These are phyloP conservation scores for Cephonodes hylas DNA, from an alignment of 2,888 invertebrate genomes.

Conservation along the genomic window DNA sequence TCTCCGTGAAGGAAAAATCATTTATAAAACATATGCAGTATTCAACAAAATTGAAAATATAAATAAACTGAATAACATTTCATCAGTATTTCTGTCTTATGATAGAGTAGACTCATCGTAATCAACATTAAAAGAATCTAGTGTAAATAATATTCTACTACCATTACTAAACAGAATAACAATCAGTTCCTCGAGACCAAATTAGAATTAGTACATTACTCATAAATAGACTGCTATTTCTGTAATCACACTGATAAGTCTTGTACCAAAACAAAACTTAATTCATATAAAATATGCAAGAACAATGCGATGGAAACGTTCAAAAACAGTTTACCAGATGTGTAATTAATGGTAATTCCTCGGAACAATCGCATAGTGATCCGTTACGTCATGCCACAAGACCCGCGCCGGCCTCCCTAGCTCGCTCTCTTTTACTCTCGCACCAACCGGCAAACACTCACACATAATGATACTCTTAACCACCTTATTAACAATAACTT, in stretches of 20 bases:
- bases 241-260: neutral
- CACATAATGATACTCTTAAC: neutral
- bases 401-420: conserved; percentile 26
- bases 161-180: no score
- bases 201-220: no score
- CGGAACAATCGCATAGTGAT: conserved; percentile 64
- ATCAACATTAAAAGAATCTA: no score
- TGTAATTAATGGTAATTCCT: conserved; percentile 51
- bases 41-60: no score
- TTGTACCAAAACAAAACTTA: neutral
- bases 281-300: neutral
- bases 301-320: conserved; percentile 6
- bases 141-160: no score
- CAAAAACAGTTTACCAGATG: conserved; percentile 20
- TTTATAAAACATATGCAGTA: no score
- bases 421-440: conserved; percentile 32
- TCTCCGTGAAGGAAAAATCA: no score
- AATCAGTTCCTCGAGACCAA: no score
- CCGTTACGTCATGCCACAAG: conserved; percentile 65
- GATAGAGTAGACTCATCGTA: no score
- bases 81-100: no score
- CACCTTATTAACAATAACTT: neutral
- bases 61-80: no score
- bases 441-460: conserved; percentile 59
- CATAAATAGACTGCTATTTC: no score